Evolutionary conservation across 2,888 invertebrate species (phyloP).

Genomic region (Pammene fasciana): DNA sequence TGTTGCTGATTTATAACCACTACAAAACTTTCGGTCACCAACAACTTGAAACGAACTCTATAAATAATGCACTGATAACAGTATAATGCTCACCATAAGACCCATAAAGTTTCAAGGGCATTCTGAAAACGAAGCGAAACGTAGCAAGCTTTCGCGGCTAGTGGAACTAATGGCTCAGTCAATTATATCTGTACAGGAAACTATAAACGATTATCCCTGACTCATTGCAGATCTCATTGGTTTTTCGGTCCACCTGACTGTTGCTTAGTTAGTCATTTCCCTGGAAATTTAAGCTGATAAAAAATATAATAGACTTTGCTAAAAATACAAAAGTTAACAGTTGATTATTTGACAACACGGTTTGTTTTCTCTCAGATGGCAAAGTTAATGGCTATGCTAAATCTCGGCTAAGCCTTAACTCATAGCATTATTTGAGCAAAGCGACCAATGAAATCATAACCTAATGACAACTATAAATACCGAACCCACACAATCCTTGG

Average conservation of each 20-base stretch:
- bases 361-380: no score
- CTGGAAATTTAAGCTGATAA: conserved; percentile 36
- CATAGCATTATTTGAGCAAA: conserved; percentile 45
- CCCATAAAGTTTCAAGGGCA: conserved; percentile 50
- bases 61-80: conserved; percentile 9
- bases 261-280: conserved; percentile 59
- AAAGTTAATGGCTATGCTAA: no score
- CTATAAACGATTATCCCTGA: conserved; percentile 72
- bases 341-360: background rate
- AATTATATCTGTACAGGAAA: conserved; percentile 74
- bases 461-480: conserved; percentile 71
- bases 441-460: conserved; percentile 75
- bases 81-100: background rate
- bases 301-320: conserved; percentile 10
- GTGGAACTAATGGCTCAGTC: conserved; percentile 75
- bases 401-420: background rate
- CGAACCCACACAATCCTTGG: conserved; percentile 66
- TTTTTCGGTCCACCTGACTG: conserved; percentile 61
- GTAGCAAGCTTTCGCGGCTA: conserved; percentile 63
- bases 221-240: conserved; percentile 56
- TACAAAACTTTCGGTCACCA: background rate
- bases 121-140: conserved; percentile 57
- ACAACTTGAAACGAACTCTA: background rate
- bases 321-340: conserved; percentile 3
- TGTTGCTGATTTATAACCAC: background rate